Percentiles rank a stretch among this genome's conserved stretches.
Conservation (phyloP, 2,797 vertebrate genomes). For the Serranus cabrilla region DNA sequence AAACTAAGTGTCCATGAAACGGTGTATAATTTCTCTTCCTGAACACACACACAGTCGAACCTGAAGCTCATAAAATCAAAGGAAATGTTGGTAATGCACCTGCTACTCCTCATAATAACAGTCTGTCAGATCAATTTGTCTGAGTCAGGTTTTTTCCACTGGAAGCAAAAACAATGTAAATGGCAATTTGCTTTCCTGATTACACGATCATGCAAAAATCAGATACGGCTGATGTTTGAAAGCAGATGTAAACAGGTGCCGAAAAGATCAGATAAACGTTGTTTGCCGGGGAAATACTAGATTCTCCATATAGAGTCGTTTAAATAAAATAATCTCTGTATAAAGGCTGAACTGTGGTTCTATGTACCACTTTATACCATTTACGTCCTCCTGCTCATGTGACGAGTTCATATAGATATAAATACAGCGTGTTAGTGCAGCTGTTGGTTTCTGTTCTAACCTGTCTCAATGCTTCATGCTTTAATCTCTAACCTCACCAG, state of each 20-base stretch:
- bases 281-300: too few species aligned
- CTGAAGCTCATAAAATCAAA: conserved; percentile 26
- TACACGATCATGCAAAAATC: background rate
- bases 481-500: conserved; percentile 90
- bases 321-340: conserved; percentile 1
- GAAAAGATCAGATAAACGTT: background rate
- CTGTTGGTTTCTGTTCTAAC: conserved; percentile 68
- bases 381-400: conserved; percentile 1
- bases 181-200: background rate
- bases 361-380: background rate
- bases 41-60: conserved; percentile 12
- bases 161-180: conserved; percentile 1
- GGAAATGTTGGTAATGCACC: conserved; percentile 15
- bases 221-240: background rate
- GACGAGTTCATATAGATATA: conserved; percentile 11
- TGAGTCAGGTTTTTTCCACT: background rate
- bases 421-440: conserved; percentile 50
- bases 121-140: conserved; percentile 6
- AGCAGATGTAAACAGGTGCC: background rate
- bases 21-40: conserved; percentile 38
- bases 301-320: background rate
- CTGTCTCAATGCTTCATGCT: conserved; percentile 75
- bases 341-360: background rate
- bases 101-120: conserved; percentile 15
- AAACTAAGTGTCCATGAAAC: conserved; percentile 50